Evolutionary conservation across 1,140 invertebrate genomes (phyloP).

Genomic region (Acromyrmex echinatior): DNA sequence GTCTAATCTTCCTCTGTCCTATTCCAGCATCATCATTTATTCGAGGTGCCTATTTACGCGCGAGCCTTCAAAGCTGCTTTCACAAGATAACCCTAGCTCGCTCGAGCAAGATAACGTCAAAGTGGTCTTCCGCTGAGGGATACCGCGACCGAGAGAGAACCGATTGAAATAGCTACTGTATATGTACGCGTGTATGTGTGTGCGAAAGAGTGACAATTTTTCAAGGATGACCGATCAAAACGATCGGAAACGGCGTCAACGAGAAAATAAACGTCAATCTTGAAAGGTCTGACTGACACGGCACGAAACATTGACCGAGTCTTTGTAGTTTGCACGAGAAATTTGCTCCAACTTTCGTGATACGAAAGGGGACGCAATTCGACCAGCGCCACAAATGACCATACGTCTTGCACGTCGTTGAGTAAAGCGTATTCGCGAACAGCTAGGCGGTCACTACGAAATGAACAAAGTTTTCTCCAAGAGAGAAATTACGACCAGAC

Average conservation of each 20-base stretch:
- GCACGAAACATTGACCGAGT: constrained; percentile 43
- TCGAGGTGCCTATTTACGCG: constrained; percentile 82
- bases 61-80: constrained; percentile 80
- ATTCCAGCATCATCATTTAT: constrained; percentile 80
- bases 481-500: constrained; percentile 30
- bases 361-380: constrained; percentile 34
- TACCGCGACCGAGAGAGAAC: constrained; percentile 55
- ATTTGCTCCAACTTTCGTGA: constrained; percentile 43
- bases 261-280: constrained; percentile 69
- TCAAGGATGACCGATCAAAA: constrained; percentile 73
- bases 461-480: constrained; percentile 60
- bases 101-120: constrained; percentile 81
- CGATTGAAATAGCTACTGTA: constrained; percentile 70
- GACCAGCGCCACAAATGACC: constrained; percentile 22
- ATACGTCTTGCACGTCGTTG: constrained; percentile 35
- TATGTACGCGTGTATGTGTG: too few relatives aligned
- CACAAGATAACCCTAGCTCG: constrained; percentile 80
- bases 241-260: constrained; percentile 66
- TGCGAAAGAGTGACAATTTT: constrained; percentile 55
- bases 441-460: constrained; percentile 31
- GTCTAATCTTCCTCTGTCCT: constrained; percentile 20
- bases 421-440: constrained; percentile 50
- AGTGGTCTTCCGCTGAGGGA: constrained; percentile 73
- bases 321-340: constrained; percentile 33
- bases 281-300: background rate